Percentiles rank a stretch among this genome's conserved stretches.
Evolutionary conservation across 2,888 invertebrate species (phyloP).

Genomic region (Scaeva pyrastri): DNA sequence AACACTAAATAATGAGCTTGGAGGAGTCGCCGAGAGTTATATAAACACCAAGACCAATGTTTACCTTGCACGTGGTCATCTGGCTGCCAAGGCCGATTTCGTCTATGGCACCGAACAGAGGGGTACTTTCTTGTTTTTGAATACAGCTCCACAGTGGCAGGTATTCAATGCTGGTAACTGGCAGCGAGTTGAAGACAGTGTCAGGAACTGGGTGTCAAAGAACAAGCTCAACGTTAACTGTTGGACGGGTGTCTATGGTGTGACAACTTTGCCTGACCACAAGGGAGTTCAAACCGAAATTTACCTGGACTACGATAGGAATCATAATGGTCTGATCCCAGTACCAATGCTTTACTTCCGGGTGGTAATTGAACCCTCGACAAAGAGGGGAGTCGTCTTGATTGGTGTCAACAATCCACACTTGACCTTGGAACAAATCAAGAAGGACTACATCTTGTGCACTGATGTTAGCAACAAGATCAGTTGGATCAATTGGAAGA

Average conservation of each 20-base stretch:
- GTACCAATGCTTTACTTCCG: conserved; percentile 86
- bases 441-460: conserved; percentile 80
- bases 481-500: conserved; percentile 84
- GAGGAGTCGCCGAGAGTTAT: conserved; percentile 72
- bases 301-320: conserved; percentile 81
- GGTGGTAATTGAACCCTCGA: conserved; percentile 85
- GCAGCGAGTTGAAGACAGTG: conserved; percentile 84
- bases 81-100: conserved; percentile 85
- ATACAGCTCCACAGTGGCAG: conserved; percentile 86
- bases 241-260: conserved; percentile 86
- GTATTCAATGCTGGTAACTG: conserved; percentile 86
- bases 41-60: conserved; percentile 78
- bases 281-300: conserved; percentile 81
- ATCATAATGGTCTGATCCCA: conserved; percentile 84
- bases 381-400: conserved; percentile 85
- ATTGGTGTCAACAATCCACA: conserved; percentile 84
- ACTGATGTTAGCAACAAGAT: conserved; percentile 84
- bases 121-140: conserved; percentile 85
- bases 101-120: conserved; percentile 84
- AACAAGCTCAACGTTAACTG: conserved; percentile 83
- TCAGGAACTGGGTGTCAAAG: conserved; percentile 83
- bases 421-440: conserved; percentile 78
- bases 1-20: conserved; percentile 7
- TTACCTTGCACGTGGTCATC: conserved; percentile 84
- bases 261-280: conserved; percentile 85